Evolutionary conservation across 2,113 vertebrate genomes (phyloP).

Genomic region (Callospermophilus lateralis): DNA sequence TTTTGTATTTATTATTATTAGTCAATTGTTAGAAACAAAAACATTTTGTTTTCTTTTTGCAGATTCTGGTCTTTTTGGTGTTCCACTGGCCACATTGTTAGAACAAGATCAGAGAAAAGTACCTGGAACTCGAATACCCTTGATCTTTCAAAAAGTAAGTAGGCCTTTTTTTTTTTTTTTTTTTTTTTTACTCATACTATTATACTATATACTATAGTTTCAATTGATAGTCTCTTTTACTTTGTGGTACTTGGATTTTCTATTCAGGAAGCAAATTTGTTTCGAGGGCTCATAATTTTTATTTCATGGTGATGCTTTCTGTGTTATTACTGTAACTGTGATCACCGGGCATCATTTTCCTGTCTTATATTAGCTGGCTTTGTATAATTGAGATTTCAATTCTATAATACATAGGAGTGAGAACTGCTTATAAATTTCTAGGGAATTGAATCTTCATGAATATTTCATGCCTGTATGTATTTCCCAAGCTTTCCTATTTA

Average conservation of each 20-base stretch:
- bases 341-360: slow-evolving; percentile 77
- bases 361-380: slow-evolving; percentile 76
- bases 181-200: slow-evolving; percentile 29
- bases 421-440: slow-evolving; percentile 74
- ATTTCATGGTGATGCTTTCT: slow-evolving; percentile 74
- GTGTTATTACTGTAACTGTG: slow-evolving; percentile 72
- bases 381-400: slow-evolving; percentile 81
- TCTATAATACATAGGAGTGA: slow-evolving; percentile 69
- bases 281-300: slow-evolving; percentile 75
- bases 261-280: slow-evolving; percentile 69
- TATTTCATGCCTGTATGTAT: slow-evolving; percentile 78
- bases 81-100: slow-evolving; percentile 92
- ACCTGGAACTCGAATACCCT: slow-evolving; percentile 93
- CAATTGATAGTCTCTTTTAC: slow-evolving; percentile 63
- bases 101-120: slow-evolving; percentile 95
- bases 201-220: slow-evolving; percentile 43
- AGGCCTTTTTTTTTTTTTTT: neutral
- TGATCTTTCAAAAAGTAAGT: slow-evolving; percentile 95
- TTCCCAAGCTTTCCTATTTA: slow-evolving; percentile 79
- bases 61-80: slow-evolving; percentile 96
- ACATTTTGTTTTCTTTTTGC: slow-evolving; percentile 76
- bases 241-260: slow-evolving; percentile 73
- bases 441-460: slow-evolving; percentile 79
- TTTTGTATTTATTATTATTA: slow-evolving; percentile 53
- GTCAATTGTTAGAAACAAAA: slow-evolving; percentile 49